phyloP scores from a whole-genome alignment of 2,888 invertebrate genomes.

The Cheilosia vernalis region DNA sequence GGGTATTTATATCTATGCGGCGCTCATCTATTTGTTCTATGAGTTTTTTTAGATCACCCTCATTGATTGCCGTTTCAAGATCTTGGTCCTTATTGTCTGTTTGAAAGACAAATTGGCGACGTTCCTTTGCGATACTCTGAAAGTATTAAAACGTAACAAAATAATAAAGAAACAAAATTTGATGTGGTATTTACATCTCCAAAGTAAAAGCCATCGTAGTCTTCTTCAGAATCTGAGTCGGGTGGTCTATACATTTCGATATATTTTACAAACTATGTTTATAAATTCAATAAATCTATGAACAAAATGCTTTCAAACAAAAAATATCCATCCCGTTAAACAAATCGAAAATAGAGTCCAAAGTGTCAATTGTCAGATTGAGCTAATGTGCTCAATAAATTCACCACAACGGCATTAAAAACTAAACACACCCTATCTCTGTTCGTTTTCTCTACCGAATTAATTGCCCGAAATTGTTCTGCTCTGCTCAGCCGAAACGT shows the following conservation, averaged over 20 bases:
- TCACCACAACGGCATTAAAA: too few relatives aligned
- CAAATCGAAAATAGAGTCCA: not conserved
- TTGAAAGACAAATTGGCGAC: constrained; percentile 42
- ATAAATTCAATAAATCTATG: not conserved
- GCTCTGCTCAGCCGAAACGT: too few relatives aligned
- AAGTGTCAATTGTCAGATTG: constrained; percentile 19
- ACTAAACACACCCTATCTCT: too few relatives aligned
- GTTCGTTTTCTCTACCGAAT: too few relatives aligned
- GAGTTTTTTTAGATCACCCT: constrained; percentile 77
- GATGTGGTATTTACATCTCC: constrained; percentile 76
- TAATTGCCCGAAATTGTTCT: too few relatives aligned
- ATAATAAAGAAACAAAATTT: not conserved
- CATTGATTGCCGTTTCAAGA: constrained; percentile 76
- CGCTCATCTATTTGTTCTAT: constrained; percentile 76
- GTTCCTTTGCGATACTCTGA: constrained; percentile 49
- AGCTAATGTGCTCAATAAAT: not conserved
- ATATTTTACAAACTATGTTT: not conserved
- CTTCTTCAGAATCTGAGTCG: constrained; percentile 80
- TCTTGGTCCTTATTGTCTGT: constrained; percentile 70
- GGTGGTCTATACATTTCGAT: constrained; percentile 78
- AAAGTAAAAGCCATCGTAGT: constrained; percentile 82
- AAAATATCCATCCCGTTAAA: not conserved
- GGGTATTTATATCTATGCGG: constrained; percentile 76
- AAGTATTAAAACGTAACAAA: not conserved
- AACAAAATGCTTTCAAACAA: not conserved